Evolutionary conservation across 2,113 vertebrate genomes (phyloP).

Genomic region (Dolichallabes microphthalmus): DNA sequence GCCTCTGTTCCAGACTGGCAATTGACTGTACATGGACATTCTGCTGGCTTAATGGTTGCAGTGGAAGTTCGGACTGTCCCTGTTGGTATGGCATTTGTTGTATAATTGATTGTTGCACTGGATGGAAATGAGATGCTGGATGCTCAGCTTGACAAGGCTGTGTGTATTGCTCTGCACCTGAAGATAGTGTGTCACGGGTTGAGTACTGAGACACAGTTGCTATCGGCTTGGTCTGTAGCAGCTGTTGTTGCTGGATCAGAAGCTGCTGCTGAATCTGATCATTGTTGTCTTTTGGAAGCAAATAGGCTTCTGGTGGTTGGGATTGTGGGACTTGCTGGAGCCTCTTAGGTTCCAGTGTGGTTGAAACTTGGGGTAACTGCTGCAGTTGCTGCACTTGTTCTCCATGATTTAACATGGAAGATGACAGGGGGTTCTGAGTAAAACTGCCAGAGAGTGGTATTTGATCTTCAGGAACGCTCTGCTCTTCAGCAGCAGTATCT

Average conservation of each 20-base stretch:
- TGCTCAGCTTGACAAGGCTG: slow-evolving; percentile 51
- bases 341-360: slow-evolving; percentile 5
- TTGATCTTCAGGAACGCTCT: slow-evolving; percentile 49
- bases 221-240: slow-evolving; percentile 42
- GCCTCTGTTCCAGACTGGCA: slow-evolving; percentile 49
- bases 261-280: slow-evolving; percentile 40
- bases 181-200: slow-evolving; percentile 43
- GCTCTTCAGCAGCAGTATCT: slow-evolving; percentile 44
- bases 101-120: slow-evolving; percentile 49
- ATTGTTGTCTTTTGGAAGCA: neutral
- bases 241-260: slow-evolving; percentile 51
- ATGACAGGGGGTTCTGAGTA: slow-evolving; percentile 29
- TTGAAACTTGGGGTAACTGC: slow-evolving; percentile 42
- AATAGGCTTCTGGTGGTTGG: slow-evolving; percentile 37
- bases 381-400: slow-evolving; percentile 49
- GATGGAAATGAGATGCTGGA: slow-evolving; percentile 1
- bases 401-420: slow-evolving; percentile 50
- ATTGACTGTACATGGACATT: slow-evolving; percentile 52
- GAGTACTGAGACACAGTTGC: slow-evolving; percentile 29
- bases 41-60: slow-evolving; percentile 56
- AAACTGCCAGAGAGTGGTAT: slow-evolving; percentile 47
- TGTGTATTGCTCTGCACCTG: slow-evolving; percentile 50
- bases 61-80: slow-evolving; percentile 53
- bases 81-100: slow-evolving; percentile 57
- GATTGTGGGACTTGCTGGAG: slow-evolving; percentile 40